Conservation (phyloP, 2,888 invertebrate genomes). For the Mycalesis mineus region DNA sequence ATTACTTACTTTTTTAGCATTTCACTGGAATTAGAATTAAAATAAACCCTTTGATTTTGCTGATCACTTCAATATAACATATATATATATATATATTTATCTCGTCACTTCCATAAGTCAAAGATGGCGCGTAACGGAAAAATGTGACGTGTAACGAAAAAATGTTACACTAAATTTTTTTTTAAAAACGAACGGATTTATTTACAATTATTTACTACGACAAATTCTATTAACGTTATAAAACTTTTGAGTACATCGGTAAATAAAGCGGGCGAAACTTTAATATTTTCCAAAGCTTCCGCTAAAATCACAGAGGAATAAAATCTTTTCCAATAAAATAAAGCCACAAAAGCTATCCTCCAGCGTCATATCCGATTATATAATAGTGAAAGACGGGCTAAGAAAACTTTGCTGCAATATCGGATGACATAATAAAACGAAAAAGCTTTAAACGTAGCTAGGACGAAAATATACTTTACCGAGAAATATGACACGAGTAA, state of each 20-base stretch:
- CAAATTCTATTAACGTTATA: not conserved
- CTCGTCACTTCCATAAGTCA: no score
- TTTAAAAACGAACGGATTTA: no score
- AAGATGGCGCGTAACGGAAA: no score
- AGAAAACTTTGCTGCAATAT: slow-evolving; percentile 8
- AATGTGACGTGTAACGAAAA: no score
- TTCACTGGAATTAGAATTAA: no score
- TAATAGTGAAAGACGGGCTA: not conserved
- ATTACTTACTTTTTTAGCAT: no score
- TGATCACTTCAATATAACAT: no score
- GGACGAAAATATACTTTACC: not conserved
- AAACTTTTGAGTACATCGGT: no score
- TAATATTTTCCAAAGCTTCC: not conserved
- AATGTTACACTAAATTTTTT: no score
- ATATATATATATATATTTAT: no score
- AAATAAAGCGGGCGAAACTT: not conserved
- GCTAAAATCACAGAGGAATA: not conserved
- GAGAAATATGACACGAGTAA: no score
- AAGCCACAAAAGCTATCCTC: not conserved
- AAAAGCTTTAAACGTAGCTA: not conserved
- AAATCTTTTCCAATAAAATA: slow-evolving; percentile 3
- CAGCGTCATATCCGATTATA: slow-evolving; percentile 6
- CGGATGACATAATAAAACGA: not conserved
- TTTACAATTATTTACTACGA: not conserved
- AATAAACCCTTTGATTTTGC: no score